Conservation (phyloP, 2,888 invertebrate genomes). For the Byasa hedistus region DNA sequence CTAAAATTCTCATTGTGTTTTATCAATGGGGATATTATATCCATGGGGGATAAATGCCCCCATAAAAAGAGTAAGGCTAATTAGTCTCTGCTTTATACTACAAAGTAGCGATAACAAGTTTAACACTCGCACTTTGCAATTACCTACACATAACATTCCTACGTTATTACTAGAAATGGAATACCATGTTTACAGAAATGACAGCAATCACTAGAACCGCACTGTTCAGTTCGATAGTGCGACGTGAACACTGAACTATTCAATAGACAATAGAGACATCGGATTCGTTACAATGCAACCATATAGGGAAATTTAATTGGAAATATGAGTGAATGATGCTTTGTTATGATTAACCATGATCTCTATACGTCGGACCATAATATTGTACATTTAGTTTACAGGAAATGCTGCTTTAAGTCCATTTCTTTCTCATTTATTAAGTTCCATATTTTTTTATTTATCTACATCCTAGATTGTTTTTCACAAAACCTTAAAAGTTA, state of each 20-base stretch:
- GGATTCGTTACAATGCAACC: conserved; percentile 69
- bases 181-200: conserved; percentile 51
- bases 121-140: neutral
- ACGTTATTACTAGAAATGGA: conserved; percentile 27
- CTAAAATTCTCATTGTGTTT: no score
- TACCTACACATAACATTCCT: neutral
- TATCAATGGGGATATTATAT: no score
- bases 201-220: conserved; percentile 60
- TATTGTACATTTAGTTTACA: neutral
- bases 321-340: conserved; percentile 65
- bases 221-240: conserved; percentile 49
- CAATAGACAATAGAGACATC: conserved; percentile 72
- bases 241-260: conserved; percentile 57
- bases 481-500: neutral
- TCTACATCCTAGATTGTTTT: neutral
- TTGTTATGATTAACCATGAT: conserved; percentile 56
- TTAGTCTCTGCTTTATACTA: neutral
- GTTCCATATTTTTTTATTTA: neutral
- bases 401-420: neutral
- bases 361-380: conserved; percentile 44
- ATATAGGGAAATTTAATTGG: conserved; percentile 75
- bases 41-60: no score
- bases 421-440: neutral
- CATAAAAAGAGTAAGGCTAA: no score
- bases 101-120: neutral